phyloP scores from a whole-genome alignment of 2,888 invertebrate genomes.

The Orchesellides sinensis region DNA sequence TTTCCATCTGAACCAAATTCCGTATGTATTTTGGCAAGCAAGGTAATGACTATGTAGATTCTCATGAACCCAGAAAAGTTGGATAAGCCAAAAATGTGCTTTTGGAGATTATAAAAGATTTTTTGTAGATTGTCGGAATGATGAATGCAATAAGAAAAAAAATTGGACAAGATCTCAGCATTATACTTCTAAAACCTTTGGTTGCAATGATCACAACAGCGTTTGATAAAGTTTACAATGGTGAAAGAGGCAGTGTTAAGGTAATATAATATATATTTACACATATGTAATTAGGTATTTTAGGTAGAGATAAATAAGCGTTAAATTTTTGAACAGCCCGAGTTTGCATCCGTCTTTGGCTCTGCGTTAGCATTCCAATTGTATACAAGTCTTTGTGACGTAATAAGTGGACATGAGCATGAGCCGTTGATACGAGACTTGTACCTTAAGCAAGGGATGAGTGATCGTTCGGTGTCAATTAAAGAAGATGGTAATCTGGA shows the following conservation, averaged over 20 bases:
- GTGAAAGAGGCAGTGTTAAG: slow-evolving; percentile 26
- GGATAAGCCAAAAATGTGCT: neutral
- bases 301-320: too few relatives aligned
- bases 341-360: slow-evolving; percentile 89
- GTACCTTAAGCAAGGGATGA: slow-evolving; percentile 83
- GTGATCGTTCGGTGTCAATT: slow-evolving; percentile 59
- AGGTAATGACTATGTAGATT: slow-evolving; percentile 80
- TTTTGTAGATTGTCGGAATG: slow-evolving; percentile 65
- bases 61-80: neutral
- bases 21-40: slow-evolving; percentile 86
- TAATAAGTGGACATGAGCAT: slow-evolving; percentile 86
- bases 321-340: too few relatives aligned
- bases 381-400: slow-evolving; percentile 86
- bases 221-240: slow-evolving; percentile 66
- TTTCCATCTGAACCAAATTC: slow-evolving; percentile 90
- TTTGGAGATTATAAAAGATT: neutral
- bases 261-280: slow-evolving; percentile 6
- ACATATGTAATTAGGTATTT: neutral
- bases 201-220: slow-evolving; percentile 67
- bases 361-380: slow-evolving; percentile 90
- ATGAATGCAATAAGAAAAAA: slow-evolving; percentile 71
- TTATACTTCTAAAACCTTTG: slow-evolving; percentile 69
- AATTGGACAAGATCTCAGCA: slow-evolving; percentile 73
- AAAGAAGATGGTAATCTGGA: slow-evolving; percentile 52
- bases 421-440: slow-evolving; percentile 86